Evolutionary conservation across 2,113 vertebrate genomes (phyloP), one percentile per base, ranked within the genome.

Genomic region (Sula dactylatra): DNA sequence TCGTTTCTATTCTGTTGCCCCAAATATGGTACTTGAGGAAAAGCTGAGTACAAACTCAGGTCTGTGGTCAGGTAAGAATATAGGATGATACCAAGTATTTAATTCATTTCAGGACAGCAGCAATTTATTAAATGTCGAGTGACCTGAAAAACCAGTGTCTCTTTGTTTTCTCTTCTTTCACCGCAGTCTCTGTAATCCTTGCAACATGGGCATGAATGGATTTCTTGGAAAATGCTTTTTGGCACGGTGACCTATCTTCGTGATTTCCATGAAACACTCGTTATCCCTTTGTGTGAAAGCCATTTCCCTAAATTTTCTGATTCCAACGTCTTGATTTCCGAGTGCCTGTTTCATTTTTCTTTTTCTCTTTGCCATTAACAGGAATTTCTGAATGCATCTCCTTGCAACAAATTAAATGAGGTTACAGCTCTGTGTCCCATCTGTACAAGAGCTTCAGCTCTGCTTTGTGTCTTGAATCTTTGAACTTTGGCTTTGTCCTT

Each of bases 341-440:
- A 95, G 50, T n/a, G n/a, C 58, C 90, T 94, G 82, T 90, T 94
- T 89, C 90, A 82, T 88, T 94, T 59, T 34, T 79, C 54, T 32
- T 74, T 40, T 34, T 80, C 91, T 80, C 81, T 81, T 86, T 86
- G 47, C 95, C 79, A 82, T 90, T 78, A 96, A 86, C 59, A 90
- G 96, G 89, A 91, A 86, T 95, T 95, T 89, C 78, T 95, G 93
- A 94, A 86, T 90, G 64, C 81, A 71, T 88, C 82, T 91, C 82
- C 88, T 88, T 90, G 49, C 47, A 87, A 84, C 89, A 97, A 97
- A 97, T 97, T 94, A 97, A 98, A 97, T 67, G 96, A 95, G 97
- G 95, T 97, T 85, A 93, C 83, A 44, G 88, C 93, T 86, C 44
- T 12, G 85, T 62, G 44, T 94, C 87, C 96, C 66, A 12, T 84